These are phyloP conservation scores for Sprattus sprattus DNA, from an alignment of 2,113 vertebrate species.

Conservation along the genomic window DNA sequence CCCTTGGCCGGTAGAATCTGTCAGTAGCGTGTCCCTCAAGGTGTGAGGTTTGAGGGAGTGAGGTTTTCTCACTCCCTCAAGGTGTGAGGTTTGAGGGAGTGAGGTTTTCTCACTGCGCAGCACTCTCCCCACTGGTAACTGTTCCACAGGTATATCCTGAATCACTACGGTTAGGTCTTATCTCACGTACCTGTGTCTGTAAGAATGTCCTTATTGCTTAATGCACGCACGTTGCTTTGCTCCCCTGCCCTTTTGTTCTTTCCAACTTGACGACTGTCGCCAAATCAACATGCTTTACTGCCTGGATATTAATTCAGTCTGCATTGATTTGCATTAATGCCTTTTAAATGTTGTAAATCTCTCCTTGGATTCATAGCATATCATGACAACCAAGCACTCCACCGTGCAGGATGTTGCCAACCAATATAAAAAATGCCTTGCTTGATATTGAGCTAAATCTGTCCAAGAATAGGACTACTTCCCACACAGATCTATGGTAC, in stretches of 20 bases:
- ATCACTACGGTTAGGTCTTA: no score
- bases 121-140: no score
- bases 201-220: neutral
- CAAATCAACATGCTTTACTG: neutral
- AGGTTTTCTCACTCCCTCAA: no score
- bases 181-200: neutral
- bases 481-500: constrained; percentile 26
- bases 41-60: no score
- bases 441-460: neutral
- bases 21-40: no score
- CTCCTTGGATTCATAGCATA: constrained; percentile 14
- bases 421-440: constrained; percentile 7
- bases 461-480: neutral
- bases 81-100: no score
- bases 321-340: constrained; percentile 22
- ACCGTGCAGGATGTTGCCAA: neutral
- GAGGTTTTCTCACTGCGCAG: no score
- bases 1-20: no score
- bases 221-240: neutral
- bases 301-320: constrained; percentile 4
- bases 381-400: neutral
- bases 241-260: constrained; percentile 7
- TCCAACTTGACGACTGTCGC: neutral
- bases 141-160: no score
- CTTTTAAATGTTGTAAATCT: constrained; percentile 11